Evolutionary conservation across 2,113 vertebrate genomes (phyloP).

Genomic region (Garra rufa): DNA sequence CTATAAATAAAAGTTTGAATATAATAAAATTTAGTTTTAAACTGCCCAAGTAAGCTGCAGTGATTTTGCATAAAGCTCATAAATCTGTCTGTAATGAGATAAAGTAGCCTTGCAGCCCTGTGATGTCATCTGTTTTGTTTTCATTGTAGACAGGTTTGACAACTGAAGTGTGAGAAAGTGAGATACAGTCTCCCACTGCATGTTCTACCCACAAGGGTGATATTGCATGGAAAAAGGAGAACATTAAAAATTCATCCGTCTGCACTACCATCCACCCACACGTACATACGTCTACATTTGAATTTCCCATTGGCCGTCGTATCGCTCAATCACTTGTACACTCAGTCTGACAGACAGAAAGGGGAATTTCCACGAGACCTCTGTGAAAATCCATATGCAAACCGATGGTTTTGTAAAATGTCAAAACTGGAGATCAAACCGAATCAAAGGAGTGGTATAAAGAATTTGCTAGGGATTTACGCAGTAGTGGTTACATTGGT

Average conservation of each 20-base stretch:
- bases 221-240: conserved; percentile 12
- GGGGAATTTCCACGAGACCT: conserved; percentile 35
- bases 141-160: conserved; percentile 59
- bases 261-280: conserved; percentile 14
- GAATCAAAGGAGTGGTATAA: conserved; percentile 3
- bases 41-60: background rate
- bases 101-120: background rate
- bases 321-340: background rate
- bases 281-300: conserved; percentile 18
- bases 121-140: background rate
- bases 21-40: no score
- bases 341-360: conserved; percentile 23
- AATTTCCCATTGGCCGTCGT: conserved; percentile 32
- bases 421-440: conserved; percentile 33
- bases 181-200: conserved; percentile 57
- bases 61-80: background rate
- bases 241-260: conserved; percentile 38
- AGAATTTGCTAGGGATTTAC: conserved; percentile 33
- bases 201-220: conserved; percentile 14
- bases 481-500: conserved; percentile 41
- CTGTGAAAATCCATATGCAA: conserved; percentile 45
- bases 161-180: conserved; percentile 63
- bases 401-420: conserved; percentile 37
- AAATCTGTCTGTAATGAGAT: background rate
- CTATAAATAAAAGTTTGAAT: no score